Percentiles rank a stretch among this genome's conserved stretches.
Conservation (phyloP, 2,888 invertebrate species). For the Phrixothrix hirtus region DNA sequence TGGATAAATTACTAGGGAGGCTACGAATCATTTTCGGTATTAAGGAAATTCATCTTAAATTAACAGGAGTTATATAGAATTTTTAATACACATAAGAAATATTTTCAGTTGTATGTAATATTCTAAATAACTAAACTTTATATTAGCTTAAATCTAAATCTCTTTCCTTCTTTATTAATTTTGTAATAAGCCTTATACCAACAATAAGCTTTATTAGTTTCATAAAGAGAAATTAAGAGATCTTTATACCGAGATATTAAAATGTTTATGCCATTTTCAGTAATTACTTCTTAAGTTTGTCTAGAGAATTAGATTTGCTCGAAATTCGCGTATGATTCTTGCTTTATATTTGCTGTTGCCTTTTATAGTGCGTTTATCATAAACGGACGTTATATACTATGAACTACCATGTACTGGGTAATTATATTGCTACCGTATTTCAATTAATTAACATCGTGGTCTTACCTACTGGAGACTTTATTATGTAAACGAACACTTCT, state of each 20-base stretch:
- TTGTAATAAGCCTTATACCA: conserved; percentile 24
- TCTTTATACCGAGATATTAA: conserved; percentile 24
- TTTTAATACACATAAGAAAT: conserved; percentile 2
- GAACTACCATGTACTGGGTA: no score
- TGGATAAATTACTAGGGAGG: conserved; percentile 49
- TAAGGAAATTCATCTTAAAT: no score
- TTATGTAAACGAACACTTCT: no score
- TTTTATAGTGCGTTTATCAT: no score
- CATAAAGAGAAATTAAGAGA: conserved; percentile 25
- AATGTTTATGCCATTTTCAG: conserved; percentile 25
- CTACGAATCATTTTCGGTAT: conserved; percentile 36
- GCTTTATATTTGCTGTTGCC: no score
- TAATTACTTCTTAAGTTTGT: conserved; percentile 21
- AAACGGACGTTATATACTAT: no score
- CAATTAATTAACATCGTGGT: no score
- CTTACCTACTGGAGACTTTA: no score
- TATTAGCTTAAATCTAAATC: neutral
- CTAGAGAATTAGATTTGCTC: conserved; percentile 6
- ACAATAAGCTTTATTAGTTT: conserved; percentile 27
- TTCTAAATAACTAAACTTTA: neutral
- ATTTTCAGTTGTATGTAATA: neutral
- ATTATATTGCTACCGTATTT: no score
- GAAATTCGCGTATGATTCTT: conserved; percentile 2
- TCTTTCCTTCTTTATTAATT: conserved; percentile 14
- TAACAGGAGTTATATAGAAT: neutral